Evolutionary conservation across 2,888 invertebrate species (phyloP).

Genomic region (Sipunculus nudus): DNA sequence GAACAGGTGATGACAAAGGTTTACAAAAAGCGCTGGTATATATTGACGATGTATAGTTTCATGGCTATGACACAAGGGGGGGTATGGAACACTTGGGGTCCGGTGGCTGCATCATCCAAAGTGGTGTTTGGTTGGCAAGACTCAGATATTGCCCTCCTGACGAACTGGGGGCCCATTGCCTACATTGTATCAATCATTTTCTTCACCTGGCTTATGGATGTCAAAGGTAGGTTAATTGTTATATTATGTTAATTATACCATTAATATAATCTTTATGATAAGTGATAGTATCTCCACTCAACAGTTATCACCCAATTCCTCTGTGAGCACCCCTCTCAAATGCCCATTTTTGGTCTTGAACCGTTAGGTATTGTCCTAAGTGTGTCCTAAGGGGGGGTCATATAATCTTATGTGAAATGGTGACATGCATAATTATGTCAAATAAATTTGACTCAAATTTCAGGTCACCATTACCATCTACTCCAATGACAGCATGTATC

Average conservation of each 20-base stretch:
- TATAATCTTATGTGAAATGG: too few relatives aligned
- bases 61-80: slow-evolving; percentile 21
- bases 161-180: slow-evolving; percentile 63
- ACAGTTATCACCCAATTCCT: too few relatives aligned
- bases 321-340: too few relatives aligned
- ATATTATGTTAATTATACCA: neutral
- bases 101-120: slow-evolving; percentile 56
- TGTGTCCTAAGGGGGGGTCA: too few relatives aligned
- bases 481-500: too few relatives aligned
- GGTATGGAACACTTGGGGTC: slow-evolving; percentile 62
- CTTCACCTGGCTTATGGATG: slow-evolving; percentile 61
- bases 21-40: slow-evolving; percentile 39
- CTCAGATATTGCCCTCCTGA: slow-evolving; percentile 57
- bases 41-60: slow-evolving; percentile 29
- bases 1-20: too few relatives aligned
- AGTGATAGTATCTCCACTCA: too few relatives aligned
- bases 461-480: too few relatives aligned
- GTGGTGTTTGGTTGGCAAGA: slow-evolving; percentile 59
- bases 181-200: slow-evolving; percentile 58
- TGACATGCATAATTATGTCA: too few relatives aligned
- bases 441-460: too few relatives aligned
- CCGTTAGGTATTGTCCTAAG: too few relatives aligned
- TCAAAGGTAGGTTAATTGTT: slow-evolving; percentile 23
- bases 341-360: neutral
- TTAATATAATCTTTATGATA: neutral